Conservation (phyloP, 2,113 vertebrate genomes). For the Murina feae region DNA sequence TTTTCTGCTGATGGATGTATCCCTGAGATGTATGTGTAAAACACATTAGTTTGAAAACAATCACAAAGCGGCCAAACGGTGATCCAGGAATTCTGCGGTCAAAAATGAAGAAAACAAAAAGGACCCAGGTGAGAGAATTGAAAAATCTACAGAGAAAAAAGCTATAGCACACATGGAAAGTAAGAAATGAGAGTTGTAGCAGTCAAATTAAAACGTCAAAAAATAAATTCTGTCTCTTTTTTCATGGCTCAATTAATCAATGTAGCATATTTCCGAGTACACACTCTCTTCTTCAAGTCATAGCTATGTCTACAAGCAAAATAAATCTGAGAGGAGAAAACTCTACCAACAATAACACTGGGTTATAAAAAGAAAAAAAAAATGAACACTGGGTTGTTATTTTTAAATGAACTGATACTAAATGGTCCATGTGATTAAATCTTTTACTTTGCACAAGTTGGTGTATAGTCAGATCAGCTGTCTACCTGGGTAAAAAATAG, state of each 20-base stretch:
- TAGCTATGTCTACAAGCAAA: slow-evolving; percentile 33
- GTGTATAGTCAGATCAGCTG: not conserved
- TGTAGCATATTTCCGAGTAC: not conserved
- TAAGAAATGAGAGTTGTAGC: slow-evolving; percentile 26
- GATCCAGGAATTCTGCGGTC: slow-evolving; percentile 15
- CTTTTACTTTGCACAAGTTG: not conserved
- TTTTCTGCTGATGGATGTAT: slow-evolving; percentile 19
- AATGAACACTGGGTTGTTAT: not conserved
- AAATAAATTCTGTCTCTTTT: slow-evolving; percentile 25
- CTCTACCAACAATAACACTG: not conserved
- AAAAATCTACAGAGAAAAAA: not conserved
- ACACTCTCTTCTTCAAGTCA: slow-evolving; percentile 20
- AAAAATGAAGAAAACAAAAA: slow-evolving; percentile 36
- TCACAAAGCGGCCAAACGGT: slow-evolving; percentile 16
- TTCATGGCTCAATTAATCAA: slow-evolving; percentile 18
- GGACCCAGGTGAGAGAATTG: not conserved
- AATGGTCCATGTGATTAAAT: not conserved
- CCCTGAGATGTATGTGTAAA: slow-evolving; percentile 16
- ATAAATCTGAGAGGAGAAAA: not conserved
- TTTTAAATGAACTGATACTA: not conserved
- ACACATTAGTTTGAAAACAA: slow-evolving; percentile 55
- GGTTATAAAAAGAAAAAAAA: not conserved
- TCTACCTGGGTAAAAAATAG: not conserved
- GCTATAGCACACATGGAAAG: not conserved
- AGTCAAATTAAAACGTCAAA: slow-evolving; percentile 13